Base-by-base conservation (phyloP, 2,888 invertebrate species). In the Trichogramma evanescens region DNA sequence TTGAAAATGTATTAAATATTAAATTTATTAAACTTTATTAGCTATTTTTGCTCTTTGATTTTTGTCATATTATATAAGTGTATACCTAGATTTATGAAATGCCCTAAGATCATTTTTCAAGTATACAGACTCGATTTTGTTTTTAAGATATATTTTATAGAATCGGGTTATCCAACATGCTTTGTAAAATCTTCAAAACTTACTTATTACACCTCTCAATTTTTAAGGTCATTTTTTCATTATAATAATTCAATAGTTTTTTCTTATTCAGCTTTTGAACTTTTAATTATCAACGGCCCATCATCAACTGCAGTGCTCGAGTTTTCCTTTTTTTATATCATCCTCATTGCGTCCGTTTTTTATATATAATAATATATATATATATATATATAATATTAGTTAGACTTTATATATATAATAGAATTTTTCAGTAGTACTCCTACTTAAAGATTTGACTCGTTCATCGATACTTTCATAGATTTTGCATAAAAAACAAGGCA, bases 401-500 rank as follows among this genome's bases (percentile, higher is more conserved):
- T 62, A 63, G 40, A 63, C 62, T 66, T 63, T 65, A 62, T 65
- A 58, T 65, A 66, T 62, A 67, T 63, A 66, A 65, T 68, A 49
- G 66, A 56, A 45, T 66, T 62, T 66, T 67, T 69, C 68, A 70
- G 67, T 68, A 71, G 63, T 68, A 65, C 66, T 67, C 61, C 66
- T 68, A 68, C 67, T 67, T 71, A 71, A 26, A 26, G 68, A 66
- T 70, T 72, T 70, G 69, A 71, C 68, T 68, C 69, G 67, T 71
- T 72, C 71, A 60, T 74, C 70, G 70, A 72, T 75, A 75, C 74
- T 75, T 74, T 75, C 74, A 71, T 72, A 71, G 68, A 70, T 72
- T 75, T 72, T 71, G 73, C 75, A 74, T 76, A 76, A 74, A 76
- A 76, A 76, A 75, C 76, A 76, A 76, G 76, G 76, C 76, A 76